phyloP scores from a whole-genome alignment of 2,797 vertebrate genomes.

The Muraenolepis orangiensis region DNA sequence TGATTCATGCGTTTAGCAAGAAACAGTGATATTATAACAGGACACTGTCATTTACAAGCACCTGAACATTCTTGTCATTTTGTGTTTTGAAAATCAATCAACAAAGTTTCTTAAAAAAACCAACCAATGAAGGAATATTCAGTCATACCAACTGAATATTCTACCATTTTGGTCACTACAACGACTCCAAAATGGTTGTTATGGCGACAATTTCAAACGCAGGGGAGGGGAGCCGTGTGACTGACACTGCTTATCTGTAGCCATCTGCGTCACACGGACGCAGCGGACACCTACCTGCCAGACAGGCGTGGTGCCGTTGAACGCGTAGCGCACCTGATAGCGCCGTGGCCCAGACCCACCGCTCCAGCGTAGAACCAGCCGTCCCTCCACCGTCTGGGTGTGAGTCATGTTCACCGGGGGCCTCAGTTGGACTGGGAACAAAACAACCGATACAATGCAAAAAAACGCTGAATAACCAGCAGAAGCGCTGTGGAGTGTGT shows the following conservation, averaged over 20 bases:
- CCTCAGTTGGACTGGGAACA: conserved; percentile 76
- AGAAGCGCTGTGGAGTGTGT: too few relatives aligned
- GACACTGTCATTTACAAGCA: too few relatives aligned
- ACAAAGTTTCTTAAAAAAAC: too few relatives aligned
- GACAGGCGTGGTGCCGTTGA: conserved; percentile 45
- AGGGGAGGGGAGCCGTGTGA: too few relatives aligned
- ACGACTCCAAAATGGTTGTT: too few relatives aligned
- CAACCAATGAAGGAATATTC: not conserved
- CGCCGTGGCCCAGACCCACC: conserved; percentile 43
- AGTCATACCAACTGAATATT: not conserved
- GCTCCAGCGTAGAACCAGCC: conserved; percentile 80
- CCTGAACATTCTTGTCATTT: too few relatives aligned
- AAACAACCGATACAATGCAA: not conserved
- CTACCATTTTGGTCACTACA: too few relatives aligned
- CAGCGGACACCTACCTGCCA: conserved; percentile 60
- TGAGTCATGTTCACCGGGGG: conserved; percentile 78
- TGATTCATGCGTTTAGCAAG: not conserved
- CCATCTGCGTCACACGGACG: not conserved
- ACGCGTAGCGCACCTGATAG: conserved; percentile 80
- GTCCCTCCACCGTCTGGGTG: conserved; percentile 73
- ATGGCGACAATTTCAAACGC: too few relatives aligned
- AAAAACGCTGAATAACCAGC: too few relatives aligned
- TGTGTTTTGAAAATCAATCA: too few relatives aligned
- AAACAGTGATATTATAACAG: not conserved
- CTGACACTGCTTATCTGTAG: too few relatives aligned